Conservation (phyloP, 2,113 vertebrate species). For the Heterocephalus glaber region DNA sequence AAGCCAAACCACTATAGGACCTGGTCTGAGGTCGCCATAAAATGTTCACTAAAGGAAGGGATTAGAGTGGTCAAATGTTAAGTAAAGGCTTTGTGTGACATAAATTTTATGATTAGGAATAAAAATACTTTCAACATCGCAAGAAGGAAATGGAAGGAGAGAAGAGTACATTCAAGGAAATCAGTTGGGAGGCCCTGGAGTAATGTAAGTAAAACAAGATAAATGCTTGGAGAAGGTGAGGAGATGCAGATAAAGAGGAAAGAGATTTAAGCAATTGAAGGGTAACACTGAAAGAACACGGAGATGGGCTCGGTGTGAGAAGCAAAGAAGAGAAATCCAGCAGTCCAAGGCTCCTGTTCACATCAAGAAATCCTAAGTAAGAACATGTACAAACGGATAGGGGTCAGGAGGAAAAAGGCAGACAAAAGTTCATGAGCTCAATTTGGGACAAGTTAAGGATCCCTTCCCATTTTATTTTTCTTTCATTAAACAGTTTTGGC, state of each 20-base stretch:
- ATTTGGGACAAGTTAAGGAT: neutral
- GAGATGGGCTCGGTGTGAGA: neutral
- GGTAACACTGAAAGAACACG: neutral
- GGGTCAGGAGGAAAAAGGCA: neutral
- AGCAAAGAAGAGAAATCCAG: neutral
- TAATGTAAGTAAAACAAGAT: neutral
- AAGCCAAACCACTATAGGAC: neutral
- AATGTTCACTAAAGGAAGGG: neutral
- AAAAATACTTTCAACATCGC: neutral
- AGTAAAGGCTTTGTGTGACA: neutral
- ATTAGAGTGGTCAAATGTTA: neutral
- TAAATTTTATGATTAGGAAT: neutral
- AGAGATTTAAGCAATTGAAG: neutral
- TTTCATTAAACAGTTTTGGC: conserved; percentile 2
- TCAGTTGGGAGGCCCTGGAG: neutral
- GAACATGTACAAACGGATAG: neutral
- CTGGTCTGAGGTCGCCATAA: neutral
- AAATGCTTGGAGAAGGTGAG: neutral
- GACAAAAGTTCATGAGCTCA: neutral
- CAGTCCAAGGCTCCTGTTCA: neutral
- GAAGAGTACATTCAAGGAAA: neutral
- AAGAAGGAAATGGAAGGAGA: conserved; percentile 26
- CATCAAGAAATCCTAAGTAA: neutral
- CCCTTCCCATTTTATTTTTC: neutral
- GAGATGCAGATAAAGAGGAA: neutral